Conservation (phyloP, 2,888 invertebrate genomes). For the Trichopoda pennipes region DNA sequence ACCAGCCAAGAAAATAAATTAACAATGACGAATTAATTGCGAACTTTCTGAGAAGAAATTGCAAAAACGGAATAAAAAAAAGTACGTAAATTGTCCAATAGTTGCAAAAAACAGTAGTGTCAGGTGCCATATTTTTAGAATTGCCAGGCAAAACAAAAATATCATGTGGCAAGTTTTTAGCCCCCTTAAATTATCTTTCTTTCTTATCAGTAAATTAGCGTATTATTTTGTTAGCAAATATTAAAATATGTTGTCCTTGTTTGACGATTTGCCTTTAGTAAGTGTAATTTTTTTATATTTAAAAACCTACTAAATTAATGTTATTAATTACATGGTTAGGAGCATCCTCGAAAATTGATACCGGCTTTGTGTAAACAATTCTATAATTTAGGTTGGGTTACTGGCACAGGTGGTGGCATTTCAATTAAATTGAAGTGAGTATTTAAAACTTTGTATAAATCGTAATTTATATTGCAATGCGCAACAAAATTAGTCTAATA, state of each 20-base stretch:
- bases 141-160: too few relatives aligned
- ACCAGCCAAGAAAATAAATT: constrained; percentile 42
- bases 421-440: constrained; percentile 91
- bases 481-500: too few relatives aligned
- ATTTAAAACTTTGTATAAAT: not conserved
- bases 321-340: constrained; percentile 79
- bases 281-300: not conserved
- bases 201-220: constrained; percentile 50
- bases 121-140: too few relatives aligned
- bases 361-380: constrained; percentile 94
- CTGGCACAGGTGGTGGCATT: constrained; percentile 97
- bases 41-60: not conserved
- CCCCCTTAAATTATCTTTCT: not conserved
- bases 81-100: too few relatives aligned
- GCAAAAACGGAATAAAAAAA: not conserved
- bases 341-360: constrained; percentile 91
- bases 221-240: not conserved
- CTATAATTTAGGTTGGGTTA: constrained; percentile 97
- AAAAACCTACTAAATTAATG: not conserved
- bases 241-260: constrained; percentile 53
- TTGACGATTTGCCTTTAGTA: constrained; percentile 54
- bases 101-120: too few relatives aligned
- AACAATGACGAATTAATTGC: constrained; percentile 41
- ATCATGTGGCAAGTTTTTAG: not conserved
- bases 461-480: too few relatives aligned